Percentiles rank a stretch among this genome's conserved stretches.
These are phyloP conservation scores for Aulostomus chinensis DNA, from an alignment of 2,797 vertebrate species.

Conservation along the genomic window DNA sequence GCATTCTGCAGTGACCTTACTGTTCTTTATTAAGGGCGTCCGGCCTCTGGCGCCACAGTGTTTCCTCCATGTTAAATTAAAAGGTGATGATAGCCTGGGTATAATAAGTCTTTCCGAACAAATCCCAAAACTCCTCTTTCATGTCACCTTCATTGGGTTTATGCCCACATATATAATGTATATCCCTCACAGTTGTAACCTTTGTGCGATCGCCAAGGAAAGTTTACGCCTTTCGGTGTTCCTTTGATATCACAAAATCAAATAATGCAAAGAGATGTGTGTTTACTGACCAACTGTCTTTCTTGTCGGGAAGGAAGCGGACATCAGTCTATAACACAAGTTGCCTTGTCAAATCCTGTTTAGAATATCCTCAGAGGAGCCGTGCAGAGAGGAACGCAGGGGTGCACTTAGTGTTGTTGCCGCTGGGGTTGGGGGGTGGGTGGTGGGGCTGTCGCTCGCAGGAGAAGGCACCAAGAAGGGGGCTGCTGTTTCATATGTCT, in stretches of 20 bases:
- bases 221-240: slow-evolving; percentile 57
- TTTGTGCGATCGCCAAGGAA: slow-evolving; percentile 43
- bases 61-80: slow-evolving; percentile 82
- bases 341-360: slow-evolving; percentile 70
- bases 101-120: slow-evolving; percentile 48
- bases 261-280: slow-evolving; percentile 43
- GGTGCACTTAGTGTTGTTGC: slow-evolving; percentile 72
- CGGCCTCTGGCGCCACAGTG: slow-evolving; percentile 68
- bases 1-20: slow-evolving; percentile 77
- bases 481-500: slow-evolving; percentile 70
- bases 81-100: slow-evolving; percentile 70
- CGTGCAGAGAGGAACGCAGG: slow-evolving; percentile 59
- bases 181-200: slow-evolving; percentile 50
- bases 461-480: slow-evolving; percentile 49
- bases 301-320: slow-evolving; percentile 46
- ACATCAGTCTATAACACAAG: slow-evolving; percentile 57
- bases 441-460: slow-evolving; percentile 42
- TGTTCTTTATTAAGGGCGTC: slow-evolving; percentile 76
- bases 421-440: too few species aligned
- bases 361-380: slow-evolving; percentile 61
- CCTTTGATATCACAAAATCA: slow-evolving; percentile 56
- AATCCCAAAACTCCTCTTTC: slow-evolving; percentile 42
- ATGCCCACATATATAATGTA: slow-evolving; percentile 10
- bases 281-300: slow-evolving; percentile 61
- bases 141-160: slow-evolving; percentile 37